Percentiles rank a stretch among this genome's conserved stretches.
Conservation (phyloP, 2,888 invertebrate species). For the Sylvicola cinctus region DNA sequence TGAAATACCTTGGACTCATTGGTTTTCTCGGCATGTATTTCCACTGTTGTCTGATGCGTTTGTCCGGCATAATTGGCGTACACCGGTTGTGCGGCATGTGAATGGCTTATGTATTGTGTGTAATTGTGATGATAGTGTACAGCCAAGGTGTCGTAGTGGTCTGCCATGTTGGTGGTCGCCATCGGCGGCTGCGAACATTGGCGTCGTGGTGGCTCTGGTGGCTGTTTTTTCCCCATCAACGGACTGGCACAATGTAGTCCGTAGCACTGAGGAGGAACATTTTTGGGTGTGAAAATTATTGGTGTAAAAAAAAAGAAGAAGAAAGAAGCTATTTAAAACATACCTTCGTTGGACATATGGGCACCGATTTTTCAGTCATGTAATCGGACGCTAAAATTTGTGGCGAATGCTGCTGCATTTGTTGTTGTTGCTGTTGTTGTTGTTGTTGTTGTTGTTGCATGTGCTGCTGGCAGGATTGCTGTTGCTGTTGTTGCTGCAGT, state of each 20-base stretch:
- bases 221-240: constrained; percentile 53
- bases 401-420: constrained; percentile 3
- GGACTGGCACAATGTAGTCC: constrained; percentile 20
- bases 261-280: neutral
- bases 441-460: neutral
- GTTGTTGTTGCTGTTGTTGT: constrained; percentile 2
- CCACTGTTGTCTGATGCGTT: constrained; percentile 32
- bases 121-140: no score
- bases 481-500: constrained; percentile 4
- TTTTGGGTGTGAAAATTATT: no score
- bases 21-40: constrained; percentile 30
- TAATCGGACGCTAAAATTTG: neutral
- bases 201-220: constrained; percentile 62
- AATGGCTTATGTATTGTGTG: no score
- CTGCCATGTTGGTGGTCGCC: constrained; percentile 12
- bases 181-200: constrained; percentile 27
- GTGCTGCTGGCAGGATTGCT: constrained; percentile 1
- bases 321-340: no score
- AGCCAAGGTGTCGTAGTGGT: constrained; percentile 1
- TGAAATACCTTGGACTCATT: constrained; percentile 13
- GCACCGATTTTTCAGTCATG: neutral
- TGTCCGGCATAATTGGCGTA: constrained; percentile 25
- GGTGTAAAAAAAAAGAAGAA: no score
- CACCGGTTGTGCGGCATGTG: constrained; percentile 17
- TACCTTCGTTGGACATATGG: constrained; percentile 1